Evolutionary conservation across 2,888 invertebrate genomes (phyloP).

Genomic region (Sipunculus nudus): DNA sequence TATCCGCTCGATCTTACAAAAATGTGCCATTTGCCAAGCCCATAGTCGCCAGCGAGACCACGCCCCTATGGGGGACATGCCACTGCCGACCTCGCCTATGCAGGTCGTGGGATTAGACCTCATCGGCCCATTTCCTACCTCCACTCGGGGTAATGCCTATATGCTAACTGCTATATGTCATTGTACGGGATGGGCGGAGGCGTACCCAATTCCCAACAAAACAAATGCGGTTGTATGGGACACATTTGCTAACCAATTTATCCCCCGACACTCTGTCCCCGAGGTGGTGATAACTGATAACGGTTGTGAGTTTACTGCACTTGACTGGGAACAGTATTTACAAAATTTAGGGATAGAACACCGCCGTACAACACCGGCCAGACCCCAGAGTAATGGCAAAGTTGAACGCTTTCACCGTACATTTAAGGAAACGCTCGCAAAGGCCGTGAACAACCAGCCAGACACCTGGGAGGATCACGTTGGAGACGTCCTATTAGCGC

Average conservation of each 20-base stretch:
- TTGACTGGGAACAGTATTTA: background rate
- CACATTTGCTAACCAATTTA: conserved; percentile 5
- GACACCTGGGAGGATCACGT: conserved; percentile 9
- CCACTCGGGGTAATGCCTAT: conserved; percentile 7
- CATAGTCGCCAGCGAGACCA: background rate
- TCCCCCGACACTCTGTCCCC: conserved; percentile 8
- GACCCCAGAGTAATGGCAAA: conserved; percentile 11
- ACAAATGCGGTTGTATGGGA: background rate
- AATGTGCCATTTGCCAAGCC: conserved; percentile 5
- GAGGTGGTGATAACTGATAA: conserved; percentile 8
- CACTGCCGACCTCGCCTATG: background rate
- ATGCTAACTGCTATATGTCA: conserved; percentile 4
- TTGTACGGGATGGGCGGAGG: conserved; percentile 12
- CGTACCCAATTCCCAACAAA: conserved; percentile 7
- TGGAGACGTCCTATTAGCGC: background rate
- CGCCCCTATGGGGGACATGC: conserved; percentile 1
- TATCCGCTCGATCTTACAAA: background rate
- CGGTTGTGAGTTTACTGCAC: conserved; percentile 2
- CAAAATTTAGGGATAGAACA: background rate
- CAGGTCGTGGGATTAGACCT: conserved; percentile 4
- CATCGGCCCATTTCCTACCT: conserved; percentile 3
- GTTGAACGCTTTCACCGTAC: background rate
- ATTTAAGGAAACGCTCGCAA: background rate
- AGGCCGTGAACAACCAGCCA: background rate
- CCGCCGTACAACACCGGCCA: conserved; percentile 5